Evolutionary conservation across 2,888 invertebrate species (phyloP).

Genomic region (Limnephilus marmoratus): DNA sequence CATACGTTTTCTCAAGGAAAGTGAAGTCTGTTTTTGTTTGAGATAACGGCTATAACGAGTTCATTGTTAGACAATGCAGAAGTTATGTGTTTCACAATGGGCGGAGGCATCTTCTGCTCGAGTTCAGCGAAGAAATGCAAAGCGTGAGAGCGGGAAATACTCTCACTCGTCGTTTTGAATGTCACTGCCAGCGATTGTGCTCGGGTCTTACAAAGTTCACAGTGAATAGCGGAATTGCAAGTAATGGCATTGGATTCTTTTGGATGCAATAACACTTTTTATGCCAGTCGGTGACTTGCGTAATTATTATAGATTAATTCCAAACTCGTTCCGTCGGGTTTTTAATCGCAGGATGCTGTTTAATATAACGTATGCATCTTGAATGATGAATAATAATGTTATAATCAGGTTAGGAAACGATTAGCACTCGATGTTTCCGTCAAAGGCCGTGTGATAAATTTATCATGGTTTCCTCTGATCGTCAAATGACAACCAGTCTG

Average conservation of each 20-base stretch:
- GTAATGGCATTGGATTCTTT: background rate
- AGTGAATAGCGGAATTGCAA: background rate
- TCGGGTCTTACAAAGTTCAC: background rate
- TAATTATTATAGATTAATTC: background rate
- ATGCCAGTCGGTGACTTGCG: background rate
- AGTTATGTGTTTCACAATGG: background rate
- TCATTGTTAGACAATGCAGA: conserved; percentile 34
- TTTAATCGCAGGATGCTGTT: background rate
- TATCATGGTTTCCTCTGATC: background rate
- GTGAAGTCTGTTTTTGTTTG: conserved; percentile 25
- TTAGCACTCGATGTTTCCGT: background rate
- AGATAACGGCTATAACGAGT: background rate
- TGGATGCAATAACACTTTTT: background rate
- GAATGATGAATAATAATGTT: background rate
- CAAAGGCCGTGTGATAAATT: background rate
- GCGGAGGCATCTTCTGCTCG: background rate
- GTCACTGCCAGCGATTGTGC: conserved; percentile 34
- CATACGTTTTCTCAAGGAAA: conserved; percentile 35
- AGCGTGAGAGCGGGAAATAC: conserved; percentile 3
- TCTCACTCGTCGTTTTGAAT: conserved; percentile 19
- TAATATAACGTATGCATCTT: background rate
- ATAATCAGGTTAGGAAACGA: background rate
- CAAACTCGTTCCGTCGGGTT: background rate
- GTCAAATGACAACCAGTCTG: background rate
- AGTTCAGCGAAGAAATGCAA: background rate